phyloP scores from a whole-genome alignment of 2,113 vertebrate genomes.

The Piprites chloris region DNA sequence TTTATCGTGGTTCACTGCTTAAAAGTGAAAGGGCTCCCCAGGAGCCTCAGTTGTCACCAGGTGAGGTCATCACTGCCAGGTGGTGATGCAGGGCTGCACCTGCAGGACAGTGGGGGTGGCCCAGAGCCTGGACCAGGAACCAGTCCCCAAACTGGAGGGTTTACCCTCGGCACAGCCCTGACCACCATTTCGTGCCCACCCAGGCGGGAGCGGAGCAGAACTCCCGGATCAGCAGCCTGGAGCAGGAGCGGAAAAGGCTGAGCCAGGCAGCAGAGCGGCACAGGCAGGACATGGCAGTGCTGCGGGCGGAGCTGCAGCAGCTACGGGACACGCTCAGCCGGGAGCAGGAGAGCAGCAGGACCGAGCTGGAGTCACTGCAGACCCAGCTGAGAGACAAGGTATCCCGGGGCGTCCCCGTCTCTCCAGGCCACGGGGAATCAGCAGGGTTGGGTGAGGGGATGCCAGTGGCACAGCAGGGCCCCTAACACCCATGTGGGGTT shows the following conservation, averaged over 20 bases:
- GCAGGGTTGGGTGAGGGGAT: rapidly evolving
- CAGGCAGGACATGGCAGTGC: constrained; percentile 63
- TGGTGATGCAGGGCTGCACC: not conserved
- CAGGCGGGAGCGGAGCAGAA: constrained; percentile 74
- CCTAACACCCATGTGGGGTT: not conserved
- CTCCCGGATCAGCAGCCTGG: constrained; percentile 64
- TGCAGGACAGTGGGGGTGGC: rapidly evolving
- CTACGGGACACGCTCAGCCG: constrained; percentile 67
- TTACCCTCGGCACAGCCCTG: rapidly evolving
- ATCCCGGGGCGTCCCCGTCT: not conserved
- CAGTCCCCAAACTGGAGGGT: not conserved
- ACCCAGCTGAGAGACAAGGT: constrained; percentile 83
- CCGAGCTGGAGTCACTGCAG: constrained; percentile 74
- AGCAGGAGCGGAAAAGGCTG: constrained; percentile 77
- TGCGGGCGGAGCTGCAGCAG: constrained; percentile 73
- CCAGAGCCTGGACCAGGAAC: not conserved
- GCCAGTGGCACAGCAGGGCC: rapidly evolving
- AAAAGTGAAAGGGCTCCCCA: not conserved
- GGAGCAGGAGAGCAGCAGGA: constrained; percentile 74
- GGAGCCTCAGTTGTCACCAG: rapidly evolving
- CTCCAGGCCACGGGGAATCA: rapidly evolving
- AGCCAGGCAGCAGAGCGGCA: constrained; percentile 55
- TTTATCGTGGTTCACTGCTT: no score
- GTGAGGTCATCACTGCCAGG: rapidly evolving
- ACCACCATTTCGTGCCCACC: rapidly evolving